phyloP scores from a whole-genome alignment of 2,888 invertebrate genomes.

The Torymus texanus region DNA sequence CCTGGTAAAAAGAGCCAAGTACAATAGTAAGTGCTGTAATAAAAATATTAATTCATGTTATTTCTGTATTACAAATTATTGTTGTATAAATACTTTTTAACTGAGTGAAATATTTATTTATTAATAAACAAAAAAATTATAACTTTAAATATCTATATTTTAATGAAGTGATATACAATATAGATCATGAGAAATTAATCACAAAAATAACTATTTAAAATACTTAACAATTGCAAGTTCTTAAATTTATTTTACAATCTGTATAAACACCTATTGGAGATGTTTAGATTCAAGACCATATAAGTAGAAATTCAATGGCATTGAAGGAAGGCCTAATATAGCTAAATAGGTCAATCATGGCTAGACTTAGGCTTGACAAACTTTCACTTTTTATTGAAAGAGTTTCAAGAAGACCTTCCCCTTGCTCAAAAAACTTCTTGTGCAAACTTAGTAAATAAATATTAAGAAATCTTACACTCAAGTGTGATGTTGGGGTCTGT shows the following conservation, averaged over 20 bases:
- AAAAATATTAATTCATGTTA: slow-evolving; percentile 28
- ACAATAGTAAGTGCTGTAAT: slow-evolving; percentile 81
- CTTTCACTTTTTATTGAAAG: slow-evolving; percentile 58
- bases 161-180: background rate
- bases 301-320: slow-evolving; percentile 38
- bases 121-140: background rate
- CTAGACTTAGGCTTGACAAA: slow-evolving; percentile 45
- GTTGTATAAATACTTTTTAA: slow-evolving; percentile 13
- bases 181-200: no score
- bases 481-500: slow-evolving; percentile 83
- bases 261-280: slow-evolving; percentile 10
- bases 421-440: slow-evolving; percentile 21
- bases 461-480: slow-evolving; percentile 77
- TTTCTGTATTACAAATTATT: no score
- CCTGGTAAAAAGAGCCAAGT: slow-evolving; percentile 85
- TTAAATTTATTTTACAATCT: no score
- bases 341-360: slow-evolving; percentile 60
- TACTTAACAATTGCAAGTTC: no score
- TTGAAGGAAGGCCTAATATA: slow-evolving; percentile 53
- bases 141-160: no score
- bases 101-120: background rate
- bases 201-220: no score
- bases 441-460: slow-evolving; percentile 24
- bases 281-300: slow-evolving; percentile 44
- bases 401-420: background rate